Base-by-base conservation (phyloP, 2,113 vertebrate genomes). In the Lipophrys pholis region DNA sequence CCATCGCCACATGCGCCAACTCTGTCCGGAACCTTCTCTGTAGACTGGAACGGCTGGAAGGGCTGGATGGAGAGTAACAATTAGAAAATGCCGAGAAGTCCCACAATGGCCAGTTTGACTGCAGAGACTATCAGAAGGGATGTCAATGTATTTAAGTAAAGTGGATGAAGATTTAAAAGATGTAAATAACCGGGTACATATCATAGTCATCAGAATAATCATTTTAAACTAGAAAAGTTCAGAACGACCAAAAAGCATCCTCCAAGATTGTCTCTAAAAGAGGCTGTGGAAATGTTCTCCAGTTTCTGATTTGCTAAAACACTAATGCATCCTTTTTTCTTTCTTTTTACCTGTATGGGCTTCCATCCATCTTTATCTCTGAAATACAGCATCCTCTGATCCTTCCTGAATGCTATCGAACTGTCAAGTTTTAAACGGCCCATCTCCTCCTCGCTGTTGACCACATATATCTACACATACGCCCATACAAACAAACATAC, bases 291-390 rank as follows among this genome's bases (percentile, higher is more conserved):
- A 30, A 30, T 30, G 4, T 30, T 30, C 21, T 30, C 2, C 21
- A 30, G 4, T 30, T 30, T 30, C 21, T 30, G 21, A 30, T 30
- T 30, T 30, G 21, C 21, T 30, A 30, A 30, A 30, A 30, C 21
- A 30, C 21, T 30, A 30, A 30, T 30, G 4, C 21, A 30, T 30
- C 2, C 21, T 30, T 30, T 30, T 30, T 30, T 30, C 4, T 30
- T 30, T 30, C 2, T 30, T 30, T 6, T 83, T 91, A 97, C 97
- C 95, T 97, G 96, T 81, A 98, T 91, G 64, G 96, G 95, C 49
- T 95, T 94, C 96, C 96, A 98, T 88, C 96, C 96, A 64, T 95
- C 89, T 82, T 92, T 95, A 77, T 98, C 97, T 89, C 94, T 96
- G 89, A 97, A 98, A 91, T 97, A 98, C 63, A 98, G 93, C 41